These are phyloP conservation scores for Osmoderma eremita DNA, from an alignment of 2,888 invertebrate species.

Conservation along the genomic window DNA sequence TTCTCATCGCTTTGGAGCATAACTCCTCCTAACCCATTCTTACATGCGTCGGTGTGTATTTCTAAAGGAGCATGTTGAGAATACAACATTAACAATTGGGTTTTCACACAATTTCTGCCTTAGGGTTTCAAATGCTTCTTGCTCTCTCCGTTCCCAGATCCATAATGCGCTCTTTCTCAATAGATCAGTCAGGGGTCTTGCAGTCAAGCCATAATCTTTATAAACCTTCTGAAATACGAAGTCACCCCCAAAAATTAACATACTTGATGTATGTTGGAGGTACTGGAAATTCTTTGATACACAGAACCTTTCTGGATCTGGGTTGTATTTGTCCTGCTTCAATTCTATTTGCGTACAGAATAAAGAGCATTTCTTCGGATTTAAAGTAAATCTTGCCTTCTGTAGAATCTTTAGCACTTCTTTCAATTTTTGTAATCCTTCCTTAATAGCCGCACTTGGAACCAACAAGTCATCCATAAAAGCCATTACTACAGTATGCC, in stretches of 20 bases:
- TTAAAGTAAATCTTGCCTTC: conserved; percentile 51
- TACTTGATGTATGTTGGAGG: conserved; percentile 45
- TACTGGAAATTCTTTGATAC: conserved; percentile 45
- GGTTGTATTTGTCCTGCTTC: conserved; percentile 26
- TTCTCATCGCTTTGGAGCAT: conserved; percentile 48
- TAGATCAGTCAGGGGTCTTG: conserved; percentile 48
- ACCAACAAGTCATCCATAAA: conserved; percentile 33
- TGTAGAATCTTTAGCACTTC: conserved; percentile 39
- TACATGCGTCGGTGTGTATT: conserved; percentile 53
- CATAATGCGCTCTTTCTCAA: not conserved
- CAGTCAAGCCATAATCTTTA: conserved; percentile 48
- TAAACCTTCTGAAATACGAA: conserved; percentile 48
- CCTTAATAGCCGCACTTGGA: not conserved
- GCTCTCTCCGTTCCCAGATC: conserved; percentile 13
- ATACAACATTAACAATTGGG: not conserved
- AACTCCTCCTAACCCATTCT: conserved; percentile 49
- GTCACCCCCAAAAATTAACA: conserved; percentile 48
- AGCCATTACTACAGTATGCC: conserved; percentile 7
- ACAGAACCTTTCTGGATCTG: conserved; percentile 44
- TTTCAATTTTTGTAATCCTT: not conserved
- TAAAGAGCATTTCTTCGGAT: conserved; percentile 52
- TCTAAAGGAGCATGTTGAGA: conserved; percentile 42
- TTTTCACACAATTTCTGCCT: not conserved
- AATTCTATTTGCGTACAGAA: conserved; percentile 47
- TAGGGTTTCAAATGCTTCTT: conserved; percentile 12